A percentile compares a stretch with the other conserved stretches of the same genome.
These are phyloP conservation scores for Caranx ignobilis DNA, from an alignment of 2,113 vertebrate genomes.

Conservation along the genomic window DNA sequence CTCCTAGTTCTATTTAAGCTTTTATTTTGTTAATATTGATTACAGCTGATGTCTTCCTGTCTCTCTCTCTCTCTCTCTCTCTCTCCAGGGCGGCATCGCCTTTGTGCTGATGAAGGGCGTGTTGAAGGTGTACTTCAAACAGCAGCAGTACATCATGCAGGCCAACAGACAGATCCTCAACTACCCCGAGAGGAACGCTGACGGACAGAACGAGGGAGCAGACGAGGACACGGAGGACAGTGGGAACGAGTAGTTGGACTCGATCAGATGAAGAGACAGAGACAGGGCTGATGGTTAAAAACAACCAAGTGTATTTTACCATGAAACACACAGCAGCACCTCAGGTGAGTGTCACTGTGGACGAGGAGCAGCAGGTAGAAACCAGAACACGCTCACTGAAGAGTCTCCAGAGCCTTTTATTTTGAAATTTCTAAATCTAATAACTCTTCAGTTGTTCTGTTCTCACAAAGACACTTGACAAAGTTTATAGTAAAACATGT, in stretches of 20 bases:
- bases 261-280: neutral
- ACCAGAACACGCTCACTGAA: neutral
- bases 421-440: no score
- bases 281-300: neutral
- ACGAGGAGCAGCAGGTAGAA: no score
- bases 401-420: neutral
- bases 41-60: neutral
- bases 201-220: neutral
- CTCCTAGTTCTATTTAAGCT: no score
- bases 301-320: neutral
- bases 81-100: constrained; percentile 80
- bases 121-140: constrained; percentile 85
- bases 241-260: constrained; percentile 59
- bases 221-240: constrained; percentile 75
- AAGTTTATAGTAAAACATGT: neutral
- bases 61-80: neutral
- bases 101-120: constrained; percentile 84
- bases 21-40: neutral
- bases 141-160: constrained; percentile 84
- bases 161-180: constrained; percentile 82
- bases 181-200: constrained; percentile 66
- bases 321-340: neutral
- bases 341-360: neutral
- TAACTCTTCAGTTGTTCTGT: no score
- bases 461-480: neutral